Conservation (phyloP, 2,888 invertebrate genomes). For the Ecliptopera silaceata region DNA sequence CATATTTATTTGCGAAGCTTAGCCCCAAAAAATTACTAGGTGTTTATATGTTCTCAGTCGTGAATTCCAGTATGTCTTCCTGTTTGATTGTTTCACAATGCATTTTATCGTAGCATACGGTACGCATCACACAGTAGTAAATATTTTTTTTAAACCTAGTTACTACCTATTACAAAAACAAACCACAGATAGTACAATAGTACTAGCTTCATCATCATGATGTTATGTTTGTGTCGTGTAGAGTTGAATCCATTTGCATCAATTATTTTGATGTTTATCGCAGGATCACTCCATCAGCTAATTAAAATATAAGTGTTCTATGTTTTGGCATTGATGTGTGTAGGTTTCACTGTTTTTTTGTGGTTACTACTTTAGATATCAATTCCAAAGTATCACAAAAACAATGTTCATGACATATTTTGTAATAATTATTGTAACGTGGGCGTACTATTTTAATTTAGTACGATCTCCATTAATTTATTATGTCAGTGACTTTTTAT, state of each 20-base stretch:
- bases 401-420: constrained; percentile 17
- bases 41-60: too few species aligned
- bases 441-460: constrained; percentile 7
- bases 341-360: constrained; percentile 20
- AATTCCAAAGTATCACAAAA: constrained; percentile 14
- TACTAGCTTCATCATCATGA: neutral
- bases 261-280: constrained; percentile 31
- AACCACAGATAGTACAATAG: too few species aligned
- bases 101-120: too few species aligned
- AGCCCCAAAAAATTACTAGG: too few species aligned
- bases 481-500: neutral
- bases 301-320: constrained; percentile 32
- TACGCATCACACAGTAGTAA: too few species aligned
- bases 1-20: too few species aligned
- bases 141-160: too few species aligned
- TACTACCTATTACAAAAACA: too few species aligned
- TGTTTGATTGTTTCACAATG: too few species aligned
- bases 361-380: neutral
- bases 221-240: constrained; percentile 7
- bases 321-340: constrained; percentile 23
- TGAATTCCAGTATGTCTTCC: too few species aligned
- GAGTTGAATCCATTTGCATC: constrained; percentile 17
- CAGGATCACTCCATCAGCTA: constrained; percentile 28
- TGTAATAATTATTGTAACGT: constrained; percentile 5
- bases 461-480: neutral